Evolutionary conservation across 1,140 invertebrate genomes (phyloP).

Genomic region (Cephus cinctus): DNA sequence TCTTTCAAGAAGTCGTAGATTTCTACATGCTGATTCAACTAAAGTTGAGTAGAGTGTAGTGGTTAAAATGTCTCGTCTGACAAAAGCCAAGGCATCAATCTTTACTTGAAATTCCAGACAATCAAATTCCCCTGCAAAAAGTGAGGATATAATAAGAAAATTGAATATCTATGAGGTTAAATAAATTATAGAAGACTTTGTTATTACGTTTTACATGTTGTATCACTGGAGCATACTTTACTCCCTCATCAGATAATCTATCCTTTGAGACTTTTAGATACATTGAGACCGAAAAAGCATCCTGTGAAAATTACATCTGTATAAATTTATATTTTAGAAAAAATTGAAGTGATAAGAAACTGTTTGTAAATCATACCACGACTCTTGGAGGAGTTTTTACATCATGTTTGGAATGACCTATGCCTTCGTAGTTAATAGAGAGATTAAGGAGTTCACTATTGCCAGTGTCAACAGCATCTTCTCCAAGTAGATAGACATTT

Average conservation of each 20-base stretch:
- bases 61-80: slow-evolving; percentile 64
- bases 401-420: slow-evolving; percentile 51
- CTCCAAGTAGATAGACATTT: slow-evolving; percentile 62
- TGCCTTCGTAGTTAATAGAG: slow-evolving; percentile 34
- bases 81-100: slow-evolving; percentile 71
- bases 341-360: slow-evolving; percentile 9
- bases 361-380: slow-evolving; percentile 35
- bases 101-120: slow-evolving; percentile 60
- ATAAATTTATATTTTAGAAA: slow-evolving; percentile 26
- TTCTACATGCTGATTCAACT: slow-evolving; percentile 70
- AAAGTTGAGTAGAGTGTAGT: slow-evolving; percentile 68
- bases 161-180: slow-evolving; percentile 13
- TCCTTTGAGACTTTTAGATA: slow-evolving; percentile 51
- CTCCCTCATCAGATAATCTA: slow-evolving; percentile 33
- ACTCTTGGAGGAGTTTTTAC: slow-evolving; percentile 48
- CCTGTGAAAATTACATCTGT: slow-evolving; percentile 27
- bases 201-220: slow-evolving; percentile 54
- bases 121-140: slow-evolving; percentile 50
- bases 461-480: slow-evolving; percentile 55
- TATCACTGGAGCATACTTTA: slow-evolving; percentile 54
- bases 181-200: slow-evolving; percentile 8
- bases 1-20: slow-evolving; percentile 64
- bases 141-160: slow-evolving; percentile 18
- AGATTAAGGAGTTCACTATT: slow-evolving; percentile 59
- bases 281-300: slow-evolving; percentile 49